Base-by-base conservation (phyloP, 2,113 vertebrate species). In the Paraplagusia blochii region DNA sequence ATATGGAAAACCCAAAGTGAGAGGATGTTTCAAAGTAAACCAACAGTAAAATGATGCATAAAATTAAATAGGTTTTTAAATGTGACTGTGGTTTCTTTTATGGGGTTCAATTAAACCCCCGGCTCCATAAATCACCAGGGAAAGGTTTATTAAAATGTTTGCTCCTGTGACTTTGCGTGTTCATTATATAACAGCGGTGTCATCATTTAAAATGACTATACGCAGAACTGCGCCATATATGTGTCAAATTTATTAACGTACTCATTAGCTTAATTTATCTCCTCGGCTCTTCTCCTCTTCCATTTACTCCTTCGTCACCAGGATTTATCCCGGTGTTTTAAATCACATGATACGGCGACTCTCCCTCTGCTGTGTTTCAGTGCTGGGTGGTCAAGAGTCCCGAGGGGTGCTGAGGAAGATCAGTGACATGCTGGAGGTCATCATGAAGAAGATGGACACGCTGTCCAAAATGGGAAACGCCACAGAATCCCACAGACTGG, bases 401-500 rank as follows among this genome's bases (percentile, higher is more conserved):
- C 93, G 96, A 0, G 93, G 95, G 7, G 88, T 94, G 74, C 91
- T 99, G 74, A 90, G 93, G 44, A 93, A 93, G 77, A 98, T 99
- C 93, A 96, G 92, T 1, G 95, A 99, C 77, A 95, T 97, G 90
- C 77, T 99, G 90, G 97, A 99, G 85, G 86, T 95, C 85, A 92
- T 98, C 78, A 89, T 93, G 90, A 97, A 93, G 80, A 92, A 93
- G 71, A 91, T 98, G 90, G 97, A 98, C 64, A 55, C 89, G 10
- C 85, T 99, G 81, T 93, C 95, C 44, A 91, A 92, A 61, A 89
- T 95, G 83, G 90, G 93, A 66, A 98, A 98, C 63, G 63, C 83
- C 87, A 95, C 91, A 0, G 93, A 94, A 62, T 82, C 80, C 66
- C 93, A 89, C 78, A 91, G 85, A 63, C 86, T 91, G 57, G 89